Percentiles rank a stretch among this genome's conserved stretches.
These are phyloP conservation scores for Callosobruchus maculatus DNA, from an alignment of 2,888 invertebrate species.

Conservation along the genomic window DNA sequence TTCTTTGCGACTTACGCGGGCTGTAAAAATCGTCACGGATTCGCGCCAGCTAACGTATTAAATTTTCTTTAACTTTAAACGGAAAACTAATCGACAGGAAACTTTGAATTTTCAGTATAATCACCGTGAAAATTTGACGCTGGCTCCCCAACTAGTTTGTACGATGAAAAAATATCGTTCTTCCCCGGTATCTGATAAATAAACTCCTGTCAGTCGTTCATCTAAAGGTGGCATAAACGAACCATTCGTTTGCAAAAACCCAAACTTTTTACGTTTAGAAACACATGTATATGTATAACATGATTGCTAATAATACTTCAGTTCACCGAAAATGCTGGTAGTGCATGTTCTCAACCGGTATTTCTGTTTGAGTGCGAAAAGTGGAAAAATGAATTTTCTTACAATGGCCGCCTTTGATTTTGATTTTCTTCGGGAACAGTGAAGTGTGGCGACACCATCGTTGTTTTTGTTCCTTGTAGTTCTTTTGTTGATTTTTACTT, in stretches of 20 bases:
- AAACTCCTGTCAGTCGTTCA: neutral
- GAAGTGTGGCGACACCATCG: neutral
- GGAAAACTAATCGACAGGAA: too few relatives aligned
- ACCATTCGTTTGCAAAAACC: neutral
- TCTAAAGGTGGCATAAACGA: neutral
- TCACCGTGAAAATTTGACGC: too few relatives aligned
- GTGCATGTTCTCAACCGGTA: neutral
- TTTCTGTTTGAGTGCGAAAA: neutral
- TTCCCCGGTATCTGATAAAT: neutral
- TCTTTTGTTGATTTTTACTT: neutral
- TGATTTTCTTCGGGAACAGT: neutral
- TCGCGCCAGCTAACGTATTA: too few relatives aligned
- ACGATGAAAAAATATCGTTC: neutral
- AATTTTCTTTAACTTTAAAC: too few relatives aligned
- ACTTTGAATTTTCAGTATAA: too few relatives aligned
- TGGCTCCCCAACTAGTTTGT: too few relatives aligned
- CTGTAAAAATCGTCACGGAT: too few relatives aligned
- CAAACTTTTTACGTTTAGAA: neutral
- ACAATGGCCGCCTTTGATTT: neutral
- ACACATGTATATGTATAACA: neutral
- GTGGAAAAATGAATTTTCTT: neutral
- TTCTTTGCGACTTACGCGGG: too few relatives aligned
- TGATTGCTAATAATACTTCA: neutral
- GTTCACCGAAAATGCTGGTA: neutral
- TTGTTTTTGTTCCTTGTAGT: neutral